Evolutionary conservation across 1,140 invertebrate species (phyloP), one percentile per base, ranked within the genome.

Genomic region (Brachionus asplanchnoidis): DNA sequence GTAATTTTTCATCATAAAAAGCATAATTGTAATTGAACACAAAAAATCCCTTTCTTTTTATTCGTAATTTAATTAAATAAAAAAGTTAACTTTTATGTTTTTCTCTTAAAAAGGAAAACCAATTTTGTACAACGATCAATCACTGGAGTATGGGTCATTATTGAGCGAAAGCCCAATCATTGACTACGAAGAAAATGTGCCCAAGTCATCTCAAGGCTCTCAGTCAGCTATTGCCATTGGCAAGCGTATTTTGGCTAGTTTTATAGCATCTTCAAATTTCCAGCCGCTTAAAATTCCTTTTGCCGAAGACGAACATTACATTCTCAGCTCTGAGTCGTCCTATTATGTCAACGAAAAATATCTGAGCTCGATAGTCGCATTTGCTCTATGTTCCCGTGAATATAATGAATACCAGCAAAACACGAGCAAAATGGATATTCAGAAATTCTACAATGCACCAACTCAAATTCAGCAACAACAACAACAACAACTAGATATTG

Each of bases 341-440:
- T 91, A 96, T 8, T 91, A 94, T 11, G 93, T 97, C 0, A 93
- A 94, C 85, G 95, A 96, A 88, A 92, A 92, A 14, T 95, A 97
- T 88, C 93, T 94, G 1, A 95, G 95, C 85, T 96, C 95, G 0
- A 94, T 97, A 68, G 95, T 97, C 84, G 94, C 95, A 0, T 95
- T 95, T 88, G 92, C 94, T 5, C 87, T 97, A 0, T 92, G 93
- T 82, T 94, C 93, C 0, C 87, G 88, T 23, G 94, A 94, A 50
- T 95, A 95, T 86, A 93, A 93, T 28, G 65, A 84, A n/a, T 68
- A 20, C 9, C 82, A 68, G 12, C 40, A 42, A n/a, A 68, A 84
- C 28, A 36, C 17, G 42, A 23, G 42, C 23, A 77, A 84, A 68
- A 46, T 84, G 26, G 60, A 46, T 9, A 65, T 70, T 28, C 20